phyloP scores from a whole-genome alignment of 1,140 invertebrate species.

The Druon quercuslanigerum region DNA sequence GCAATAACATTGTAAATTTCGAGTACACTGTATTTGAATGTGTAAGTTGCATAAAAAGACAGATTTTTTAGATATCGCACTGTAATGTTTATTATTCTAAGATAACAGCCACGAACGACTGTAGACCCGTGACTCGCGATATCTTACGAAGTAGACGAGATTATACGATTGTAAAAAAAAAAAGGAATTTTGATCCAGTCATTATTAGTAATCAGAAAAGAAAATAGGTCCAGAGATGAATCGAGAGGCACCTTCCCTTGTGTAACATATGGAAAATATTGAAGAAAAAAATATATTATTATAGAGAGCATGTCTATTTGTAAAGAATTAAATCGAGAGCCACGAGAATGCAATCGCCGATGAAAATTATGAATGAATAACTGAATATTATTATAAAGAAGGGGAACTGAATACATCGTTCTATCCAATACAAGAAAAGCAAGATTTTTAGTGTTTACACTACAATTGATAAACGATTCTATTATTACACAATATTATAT shows the following conservation, averaged over 20 bases:
- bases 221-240: neutral
- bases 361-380: slow-evolving; percentile 66
- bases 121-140: slow-evolving; percentile 51
- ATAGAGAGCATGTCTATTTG: slow-evolving; percentile 11
- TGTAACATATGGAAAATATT: slow-evolving; percentile 23
- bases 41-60: slow-evolving; percentile 71
- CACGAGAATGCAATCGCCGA: slow-evolving; percentile 56
- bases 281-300: slow-evolving; percentile 5
- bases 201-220: slow-evolving; percentile 2
- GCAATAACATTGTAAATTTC: slow-evolving; percentile 73
- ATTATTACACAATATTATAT: slow-evolving; percentile 72
- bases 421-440: slow-evolving; percentile 62
- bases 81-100: slow-evolving; percentile 73
- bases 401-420: slow-evolving; percentile 59
- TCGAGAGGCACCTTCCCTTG: slow-evolving; percentile 11
- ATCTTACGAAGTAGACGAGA: slow-evolving; percentile 21
- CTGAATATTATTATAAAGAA: slow-evolving; percentile 61
- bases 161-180: slow-evolving; percentile 29
- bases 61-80: slow-evolving; percentile 75
- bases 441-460: slow-evolving; percentile 73
- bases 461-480: slow-evolving; percentile 73
- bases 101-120: slow-evolving; percentile 59
- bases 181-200: neutral
- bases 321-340: slow-evolving; percentile 37
- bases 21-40: slow-evolving; percentile 70